Percentiles rank a stretch among this genome's conserved stretches.
These are phyloP conservation scores for Icerya purchasi DNA, from an alignment of 2,888 invertebrate species.

Conservation along the genomic window DNA sequence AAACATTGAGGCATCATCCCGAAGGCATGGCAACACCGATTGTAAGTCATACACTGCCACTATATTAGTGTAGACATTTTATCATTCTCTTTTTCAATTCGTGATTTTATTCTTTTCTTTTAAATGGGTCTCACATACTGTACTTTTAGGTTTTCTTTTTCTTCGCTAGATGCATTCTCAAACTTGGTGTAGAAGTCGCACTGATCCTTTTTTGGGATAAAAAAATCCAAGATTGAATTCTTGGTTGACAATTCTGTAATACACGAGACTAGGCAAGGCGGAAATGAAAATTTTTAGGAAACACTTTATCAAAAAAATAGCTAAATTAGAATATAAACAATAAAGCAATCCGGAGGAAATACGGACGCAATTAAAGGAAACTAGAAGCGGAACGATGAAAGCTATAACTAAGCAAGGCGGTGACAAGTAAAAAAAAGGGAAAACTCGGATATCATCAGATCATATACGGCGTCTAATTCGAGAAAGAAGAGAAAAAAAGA, in stretches of 20 bases:
- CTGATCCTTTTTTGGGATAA: conserved; percentile 7
- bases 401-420: no score
- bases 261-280: no score
- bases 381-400: no score
- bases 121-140: conserved; percentile 18
- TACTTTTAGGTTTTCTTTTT: conserved; percentile 5
- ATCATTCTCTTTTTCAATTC: conserved; percentile 20
- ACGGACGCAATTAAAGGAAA: no score
- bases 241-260: conserved; percentile 10
- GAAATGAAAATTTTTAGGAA: no score
- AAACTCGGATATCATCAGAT: no score
- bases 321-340: no score
- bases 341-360: no score
- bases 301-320: no score
- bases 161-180: conserved; percentile 3
- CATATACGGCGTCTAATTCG: no score
- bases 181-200: conserved; percentile 4
- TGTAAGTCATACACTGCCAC: conserved; percentile 22
- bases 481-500: no score
- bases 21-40: conserved; percentile 22
- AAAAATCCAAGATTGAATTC: conserved; percentile 7
- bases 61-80: conserved; percentile 16
- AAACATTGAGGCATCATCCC: conserved; percentile 21
- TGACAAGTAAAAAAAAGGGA: no score
- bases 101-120: conserved; percentile 17